Percentiles rank a stretch among this genome's conserved stretches.
These are phyloP conservation scores for Hedychridium roseum DNA, from an alignment of 2,888 invertebrate genomes.

Conservation along the genomic window DNA sequence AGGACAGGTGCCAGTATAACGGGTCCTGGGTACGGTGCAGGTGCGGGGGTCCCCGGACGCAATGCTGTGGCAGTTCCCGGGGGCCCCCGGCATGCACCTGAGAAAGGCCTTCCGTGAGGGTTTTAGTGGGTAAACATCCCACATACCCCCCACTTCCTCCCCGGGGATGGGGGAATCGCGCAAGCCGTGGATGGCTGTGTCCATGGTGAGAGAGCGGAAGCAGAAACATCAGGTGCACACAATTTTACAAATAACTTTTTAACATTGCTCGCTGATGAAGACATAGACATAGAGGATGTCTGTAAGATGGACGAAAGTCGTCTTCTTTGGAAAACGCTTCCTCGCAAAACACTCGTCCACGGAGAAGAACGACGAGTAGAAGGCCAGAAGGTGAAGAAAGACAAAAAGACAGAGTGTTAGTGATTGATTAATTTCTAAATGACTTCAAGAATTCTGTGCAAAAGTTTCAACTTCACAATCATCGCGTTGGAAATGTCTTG, in stretches of 20 bases:
- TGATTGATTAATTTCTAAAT: constrained; percentile 33
- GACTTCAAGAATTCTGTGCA: constrained; percentile 32
- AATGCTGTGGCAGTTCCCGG: no score
- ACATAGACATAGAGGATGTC: constrained; percentile 18
- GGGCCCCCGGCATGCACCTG: no score
- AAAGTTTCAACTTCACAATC: constrained; percentile 9
- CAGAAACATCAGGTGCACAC: not conserved
- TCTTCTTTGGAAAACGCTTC: constrained; percentile 34
- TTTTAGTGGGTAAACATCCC: no score
- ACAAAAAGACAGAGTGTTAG: constrained; percentile 32
- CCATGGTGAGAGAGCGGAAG: not conserved
- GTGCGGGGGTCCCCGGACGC: no score
- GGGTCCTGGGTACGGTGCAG: no score
- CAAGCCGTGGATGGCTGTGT: constrained; percentile 4
- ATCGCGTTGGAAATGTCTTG: constrained; percentile 20
- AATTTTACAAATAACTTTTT: not conserved
- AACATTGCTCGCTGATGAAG: constrained; percentile 1
- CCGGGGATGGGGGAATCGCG: no score
- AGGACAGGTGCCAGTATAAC: no score
- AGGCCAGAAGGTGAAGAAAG: constrained; percentile 39
- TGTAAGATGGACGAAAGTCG: constrained; percentile 42
- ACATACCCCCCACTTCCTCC: no score
- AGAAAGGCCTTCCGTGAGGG: no score
- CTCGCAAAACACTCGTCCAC: constrained; percentile 26
- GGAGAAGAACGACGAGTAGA: constrained; percentile 26